Conservation (phyloP, 2,797 vertebrate species). For the Siniperca undulata region DNA sequence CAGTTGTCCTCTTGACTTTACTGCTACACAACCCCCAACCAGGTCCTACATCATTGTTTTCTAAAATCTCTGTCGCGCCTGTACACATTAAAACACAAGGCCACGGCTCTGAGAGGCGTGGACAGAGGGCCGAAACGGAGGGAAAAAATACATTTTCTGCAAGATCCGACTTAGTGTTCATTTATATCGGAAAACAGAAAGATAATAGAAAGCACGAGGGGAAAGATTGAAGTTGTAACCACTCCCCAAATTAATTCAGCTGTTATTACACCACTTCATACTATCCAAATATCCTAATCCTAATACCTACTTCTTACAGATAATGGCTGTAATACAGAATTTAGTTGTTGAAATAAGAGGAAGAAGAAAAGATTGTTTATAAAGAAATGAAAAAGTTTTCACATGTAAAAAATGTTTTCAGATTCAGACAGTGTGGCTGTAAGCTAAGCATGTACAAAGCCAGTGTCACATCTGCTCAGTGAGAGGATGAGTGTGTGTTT, state of each 20-base stretch:
- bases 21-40: too few relatives aligned
- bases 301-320: background rate
- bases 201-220: too few relatives aligned
- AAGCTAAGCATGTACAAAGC: background rate
- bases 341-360: background rate
- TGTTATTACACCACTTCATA: background rate
- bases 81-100: too few relatives aligned
- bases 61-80: too few relatives aligned
- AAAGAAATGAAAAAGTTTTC: background rate
- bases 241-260: background rate
- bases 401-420: background rate
- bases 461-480: slow-evolving; percentile 15
- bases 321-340: background rate
- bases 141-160: too few relatives aligned
- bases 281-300: background rate
- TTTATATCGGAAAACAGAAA: too few relatives aligned
- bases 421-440: background rate
- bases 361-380: background rate
- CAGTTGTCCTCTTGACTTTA: too few relatives aligned
- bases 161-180: too few relatives aligned
- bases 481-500: background rate
- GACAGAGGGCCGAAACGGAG: too few relatives aligned
- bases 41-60: too few relatives aligned
- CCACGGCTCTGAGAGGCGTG: too few relatives aligned
- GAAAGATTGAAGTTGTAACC: too few relatives aligned